Percentiles rank a stretch among this genome's conserved stretches.
These are phyloP conservation scores for Anastrepha ludens DNA, from an alignment of 1,140 invertebrate species.

Conservation along the genomic window DNA sequence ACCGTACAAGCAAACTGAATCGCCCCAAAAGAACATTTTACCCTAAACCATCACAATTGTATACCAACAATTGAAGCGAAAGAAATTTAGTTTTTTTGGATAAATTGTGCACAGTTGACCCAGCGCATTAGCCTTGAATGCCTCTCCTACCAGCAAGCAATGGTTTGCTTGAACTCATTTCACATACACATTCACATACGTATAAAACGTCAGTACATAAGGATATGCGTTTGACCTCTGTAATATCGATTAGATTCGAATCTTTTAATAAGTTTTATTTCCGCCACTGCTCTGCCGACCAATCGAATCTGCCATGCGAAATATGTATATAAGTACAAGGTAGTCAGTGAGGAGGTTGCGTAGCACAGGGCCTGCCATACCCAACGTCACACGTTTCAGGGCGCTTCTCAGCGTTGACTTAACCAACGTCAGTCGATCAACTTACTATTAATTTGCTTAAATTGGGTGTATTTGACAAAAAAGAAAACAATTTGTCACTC, in stretches of 20 bases:
- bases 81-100: constrained; percentile 6
- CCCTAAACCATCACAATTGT: neutral
- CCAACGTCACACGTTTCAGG: neutral
- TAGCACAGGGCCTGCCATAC: constrained; percentile 15
- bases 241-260: constrained; percentile 74
- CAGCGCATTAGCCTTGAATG: neutral
- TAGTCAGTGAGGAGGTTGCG: constrained; percentile 19
- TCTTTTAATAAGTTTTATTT: constrained; percentile 74
- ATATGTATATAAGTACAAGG: constrained; percentile 54
- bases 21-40: constrained; percentile 1
- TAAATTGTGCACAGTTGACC: neutral
- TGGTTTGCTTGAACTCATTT: neutral
- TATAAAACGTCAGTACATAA: neutral
- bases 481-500: no score
- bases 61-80: neutral
- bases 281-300: constrained; percentile 59
- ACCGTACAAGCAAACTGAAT: neutral
- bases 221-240: constrained; percentile 39
- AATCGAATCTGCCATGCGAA: neutral
- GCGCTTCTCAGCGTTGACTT: neutral
- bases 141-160: neutral
- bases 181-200: neutral
- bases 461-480: neutral
- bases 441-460: neutral
- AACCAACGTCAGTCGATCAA: neutral